Conservation (phyloP, 1,140 invertebrate genomes). For the Caenorhabditis inopinata region DNA sequence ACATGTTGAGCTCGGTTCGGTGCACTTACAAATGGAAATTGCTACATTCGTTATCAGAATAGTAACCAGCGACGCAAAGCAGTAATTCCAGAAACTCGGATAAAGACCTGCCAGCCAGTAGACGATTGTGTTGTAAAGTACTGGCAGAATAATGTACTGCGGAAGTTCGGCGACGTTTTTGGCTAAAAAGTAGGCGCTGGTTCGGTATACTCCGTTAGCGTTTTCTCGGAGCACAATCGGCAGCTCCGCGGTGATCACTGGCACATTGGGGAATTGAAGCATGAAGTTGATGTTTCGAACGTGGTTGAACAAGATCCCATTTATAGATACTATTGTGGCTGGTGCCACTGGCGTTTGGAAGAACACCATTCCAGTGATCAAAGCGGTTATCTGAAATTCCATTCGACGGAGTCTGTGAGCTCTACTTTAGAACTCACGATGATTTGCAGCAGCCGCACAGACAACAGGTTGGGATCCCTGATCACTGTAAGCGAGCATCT, state of each 20-base stretch:
- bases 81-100: conserved; percentile 25
- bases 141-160: conserved; percentile 74
- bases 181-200: conserved; percentile 86
- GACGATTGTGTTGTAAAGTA: conserved; percentile 79
- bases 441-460: conserved; percentile 81
- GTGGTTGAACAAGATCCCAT: conserved; percentile 84
- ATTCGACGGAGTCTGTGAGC: not conserved
- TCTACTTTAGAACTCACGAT: not conserved
- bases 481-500: conserved; percentile 82
- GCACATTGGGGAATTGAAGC: conserved; percentile 72
- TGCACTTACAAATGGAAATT: conserved; percentile 47
- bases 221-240: conserved; percentile 88
- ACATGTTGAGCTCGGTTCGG: not conserved
- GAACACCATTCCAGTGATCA: conserved; percentile 80
- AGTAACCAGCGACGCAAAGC: conserved; percentile 29
- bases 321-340: conserved; percentile 89
- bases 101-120: conserved; percentile 72
- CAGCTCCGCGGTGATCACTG: conserved; percentile 80
- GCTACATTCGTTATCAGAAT: conserved; percentile 43
- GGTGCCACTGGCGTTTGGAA: conserved; percentile 80
- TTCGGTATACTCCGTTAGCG: conserved; percentile 85
- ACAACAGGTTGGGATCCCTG: conserved; percentile 84
- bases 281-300: conserved; percentile 63
- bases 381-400: conserved; percentile 53
- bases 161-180: conserved; percentile 72